Evolutionary conservation across 2,113 vertebrate species (phyloP).

Genomic region (Brienomyrus longianalis): DNA sequence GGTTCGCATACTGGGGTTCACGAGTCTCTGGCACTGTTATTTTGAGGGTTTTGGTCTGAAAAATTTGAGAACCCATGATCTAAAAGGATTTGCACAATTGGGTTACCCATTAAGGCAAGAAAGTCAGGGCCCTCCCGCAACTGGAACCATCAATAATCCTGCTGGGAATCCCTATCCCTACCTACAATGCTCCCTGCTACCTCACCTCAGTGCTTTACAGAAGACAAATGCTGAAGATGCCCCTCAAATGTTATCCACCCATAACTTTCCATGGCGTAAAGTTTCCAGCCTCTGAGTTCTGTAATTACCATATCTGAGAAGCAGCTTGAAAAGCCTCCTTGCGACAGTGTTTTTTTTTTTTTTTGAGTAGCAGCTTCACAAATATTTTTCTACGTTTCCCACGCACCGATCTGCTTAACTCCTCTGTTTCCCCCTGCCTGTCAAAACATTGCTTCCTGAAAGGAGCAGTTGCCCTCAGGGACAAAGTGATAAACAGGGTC

Average conservation of each 20-base stretch:
- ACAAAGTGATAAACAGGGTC: background rate
- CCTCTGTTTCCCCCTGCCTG: background rate
- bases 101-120: background rate
- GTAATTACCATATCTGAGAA: conserved; percentile 2
- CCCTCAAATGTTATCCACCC: background rate
- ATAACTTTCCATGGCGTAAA: background rate
- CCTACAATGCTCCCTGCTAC: background rate
- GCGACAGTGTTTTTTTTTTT: background rate
- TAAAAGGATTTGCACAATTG: background rate
- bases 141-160: background rate
- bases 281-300: background rate
- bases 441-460: background rate
- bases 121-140: background rate
- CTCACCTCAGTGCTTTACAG: background rate
- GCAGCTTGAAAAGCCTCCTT: background rate
- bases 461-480: background rate
- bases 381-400: background rate
- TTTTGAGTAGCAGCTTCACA: background rate
- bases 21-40: background rate
- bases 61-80: background rate
- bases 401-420: background rate
- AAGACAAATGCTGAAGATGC: background rate
- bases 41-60: background rate
- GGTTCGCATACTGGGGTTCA: background rate
- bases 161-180: background rate